Evolutionary conservation across 2,888 invertebrate genomes (phyloP).

Genomic region (Sphaerolaimus hirsutus): DNA sequence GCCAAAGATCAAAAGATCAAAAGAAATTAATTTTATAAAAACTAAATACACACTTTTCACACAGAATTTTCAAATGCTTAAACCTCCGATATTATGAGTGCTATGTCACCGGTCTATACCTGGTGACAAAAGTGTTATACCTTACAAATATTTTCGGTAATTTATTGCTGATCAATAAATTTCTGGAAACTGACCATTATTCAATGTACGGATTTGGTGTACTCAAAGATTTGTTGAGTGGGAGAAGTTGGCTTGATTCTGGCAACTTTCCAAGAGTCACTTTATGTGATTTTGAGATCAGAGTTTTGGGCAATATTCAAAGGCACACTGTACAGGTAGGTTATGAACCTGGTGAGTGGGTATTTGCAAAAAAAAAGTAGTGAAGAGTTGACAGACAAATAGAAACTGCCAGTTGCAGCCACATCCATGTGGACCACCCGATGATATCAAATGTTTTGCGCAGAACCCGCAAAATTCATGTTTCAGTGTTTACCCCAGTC

Average conservation of each 20-base stretch:
- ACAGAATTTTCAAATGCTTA: slow-evolving; percentile 5
- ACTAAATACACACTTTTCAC: too few relatives aligned
- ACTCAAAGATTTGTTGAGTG: slow-evolving; percentile 5
- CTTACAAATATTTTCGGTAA: slow-evolving; percentile 22
- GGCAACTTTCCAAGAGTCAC: slow-evolving; percentile 22
- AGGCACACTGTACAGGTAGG: slow-evolving; percentile 14
- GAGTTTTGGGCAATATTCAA: slow-evolving; percentile 22
- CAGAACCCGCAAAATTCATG: background rate
- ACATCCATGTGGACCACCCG: too few relatives aligned
- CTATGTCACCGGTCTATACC: slow-evolving; percentile 4
- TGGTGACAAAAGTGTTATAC: slow-evolving; percentile 14
- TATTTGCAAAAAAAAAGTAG: too few relatives aligned
- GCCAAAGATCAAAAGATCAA: too few relatives aligned
- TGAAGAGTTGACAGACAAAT: too few relatives aligned
- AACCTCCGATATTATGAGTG: slow-evolving; percentile 5
- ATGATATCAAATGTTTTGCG: background rate
- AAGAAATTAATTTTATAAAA: too few relatives aligned
- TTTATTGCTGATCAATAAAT: slow-evolving; percentile 20
- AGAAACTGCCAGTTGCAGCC: too few relatives aligned
- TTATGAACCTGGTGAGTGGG: too few relatives aligned
- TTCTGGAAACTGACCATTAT: slow-evolving; percentile 22
- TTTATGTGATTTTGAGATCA: slow-evolving; percentile 21
- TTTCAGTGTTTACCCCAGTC: background rate
- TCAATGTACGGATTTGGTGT: slow-evolving; percentile 22
- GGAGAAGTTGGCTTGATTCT: background rate